Evolutionary conservation across 2,113 vertebrate species (phyloP), one percentile per base, ranked within the genome.

Genomic region (Prolemur simus): DNA sequence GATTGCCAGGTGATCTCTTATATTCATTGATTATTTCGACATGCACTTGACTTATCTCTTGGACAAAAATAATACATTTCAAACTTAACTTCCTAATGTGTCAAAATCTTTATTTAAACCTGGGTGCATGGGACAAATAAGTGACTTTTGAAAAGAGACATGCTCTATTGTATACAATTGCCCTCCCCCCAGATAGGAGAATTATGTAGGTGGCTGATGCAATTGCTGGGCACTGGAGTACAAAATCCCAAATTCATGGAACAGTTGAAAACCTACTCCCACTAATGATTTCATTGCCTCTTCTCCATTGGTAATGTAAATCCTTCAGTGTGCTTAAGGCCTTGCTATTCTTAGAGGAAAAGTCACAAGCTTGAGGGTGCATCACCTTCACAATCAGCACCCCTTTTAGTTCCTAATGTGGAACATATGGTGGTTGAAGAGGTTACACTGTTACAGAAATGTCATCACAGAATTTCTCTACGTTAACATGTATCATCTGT

Each of bases 401-500:
- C 97, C 98, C 97, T 96, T 97, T 98, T 98, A 97, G 96, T 92
- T 97, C 86, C 96, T 98, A 98, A 99, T 98, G 97, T 94, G 95
- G 98, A 99, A 98, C 98, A 99, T 95, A 98, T 98, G 98, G 96
- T 94, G 95, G 96, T 96, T 98, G 98, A 98, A 98, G 98, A 98
- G 98, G 98, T 98, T 98, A 97, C 96, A 98, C 96, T 96, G 97
- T 96, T 99, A 97, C 95, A 98, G 98, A 98, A 98, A 98, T 98
- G 98, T 98, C 98, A 98, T 98, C 98, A 98, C 97, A 98, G 95
- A 98, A 98, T 98, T 98, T 98, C 96, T 98, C 97, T 97, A 81
- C 98, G 98, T 98, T 99, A 98, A 97, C 97, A 98, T 98, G 97
- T 98, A 98, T 99, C 98, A 98, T 98, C 98, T 99, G 98, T 98